Percentiles rank a stretch among this genome's conserved stretches.
Conservation (phyloP, 1,140 invertebrate species). For the Idris sp. region DNA sequence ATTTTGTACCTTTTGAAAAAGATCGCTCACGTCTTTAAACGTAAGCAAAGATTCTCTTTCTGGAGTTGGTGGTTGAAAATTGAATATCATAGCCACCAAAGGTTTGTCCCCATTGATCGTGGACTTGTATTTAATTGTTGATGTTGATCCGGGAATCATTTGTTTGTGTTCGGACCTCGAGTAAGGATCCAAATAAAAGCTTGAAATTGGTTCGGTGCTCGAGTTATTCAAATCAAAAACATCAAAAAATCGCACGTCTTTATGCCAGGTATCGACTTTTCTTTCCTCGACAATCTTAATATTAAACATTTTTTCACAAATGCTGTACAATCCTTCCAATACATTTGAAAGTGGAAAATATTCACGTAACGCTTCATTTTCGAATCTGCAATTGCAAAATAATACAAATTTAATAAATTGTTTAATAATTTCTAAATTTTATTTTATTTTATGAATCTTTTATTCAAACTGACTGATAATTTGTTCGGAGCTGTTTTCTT, state of each 20-base stretch:
- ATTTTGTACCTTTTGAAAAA: conserved; percentile 85
- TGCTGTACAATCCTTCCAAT: conserved; percentile 83
- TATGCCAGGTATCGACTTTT: conserved; percentile 86
- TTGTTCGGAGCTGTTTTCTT: conserved; percentile 82
- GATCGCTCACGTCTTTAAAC: conserved; percentile 85
- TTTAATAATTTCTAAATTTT: conserved; percentile 1
- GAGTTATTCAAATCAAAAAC: conserved; percentile 84
- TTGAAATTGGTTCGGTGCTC: conserved; percentile 82
- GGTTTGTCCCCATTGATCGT: conserved; percentile 81
- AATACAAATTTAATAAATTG: conserved; percentile 2
- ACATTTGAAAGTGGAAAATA: conserved; percentile 92
- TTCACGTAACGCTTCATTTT: conserved; percentile 85
- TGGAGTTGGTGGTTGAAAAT: conserved; percentile 83
- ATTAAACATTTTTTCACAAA: conserved; percentile 82
- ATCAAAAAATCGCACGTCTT: conserved; percentile 90
- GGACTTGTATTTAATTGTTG: conserved; percentile 84
- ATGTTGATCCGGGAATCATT: conserved; percentile 83
- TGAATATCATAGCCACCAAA: conserved; percentile 88
- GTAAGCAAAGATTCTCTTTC: conserved; percentile 85
- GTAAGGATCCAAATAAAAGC: conserved; percentile 92
- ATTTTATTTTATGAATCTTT: conserved; percentile 1
- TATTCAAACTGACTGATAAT: conserved; percentile 80
- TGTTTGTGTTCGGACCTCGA: conserved; percentile 80
- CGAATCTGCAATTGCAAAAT: conserved; percentile 77
- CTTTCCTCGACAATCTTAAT: conserved; percentile 87